These are phyloP conservation scores for Ceyx melanurus DNA, from an alignment of 2,113 vertebrate genomes.

Conservation along the genomic window DNA sequence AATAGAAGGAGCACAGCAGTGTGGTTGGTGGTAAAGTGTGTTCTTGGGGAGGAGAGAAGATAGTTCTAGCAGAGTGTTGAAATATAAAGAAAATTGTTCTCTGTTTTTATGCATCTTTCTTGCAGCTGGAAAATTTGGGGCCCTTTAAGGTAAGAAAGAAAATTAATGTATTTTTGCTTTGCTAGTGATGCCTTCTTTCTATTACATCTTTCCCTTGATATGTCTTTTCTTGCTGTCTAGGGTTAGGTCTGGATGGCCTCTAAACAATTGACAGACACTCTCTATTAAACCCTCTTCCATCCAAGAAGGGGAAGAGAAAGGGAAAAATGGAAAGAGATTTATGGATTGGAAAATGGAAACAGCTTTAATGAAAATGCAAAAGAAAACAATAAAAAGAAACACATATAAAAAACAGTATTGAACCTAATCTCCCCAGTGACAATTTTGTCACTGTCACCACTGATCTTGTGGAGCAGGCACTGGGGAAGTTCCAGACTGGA, in stretches of 20 bases:
- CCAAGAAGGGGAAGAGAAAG: too few relatives aligned
- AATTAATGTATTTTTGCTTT: background rate
- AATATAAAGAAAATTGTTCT: background rate
- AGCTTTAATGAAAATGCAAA: too few relatives aligned
- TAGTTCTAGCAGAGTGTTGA: background rate
- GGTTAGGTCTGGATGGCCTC: too few relatives aligned
- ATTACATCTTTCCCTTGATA: background rate
- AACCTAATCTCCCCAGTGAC: too few relatives aligned
- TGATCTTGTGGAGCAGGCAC: background rate
- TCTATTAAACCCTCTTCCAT: too few relatives aligned
- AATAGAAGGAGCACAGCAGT: background rate
- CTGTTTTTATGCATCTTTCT: background rate
- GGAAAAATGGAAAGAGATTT: too few relatives aligned
- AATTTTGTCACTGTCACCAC: too few relatives aligned
- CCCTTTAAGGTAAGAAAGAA: background rate
- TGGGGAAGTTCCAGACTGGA: background rate
- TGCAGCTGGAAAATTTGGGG: background rate
- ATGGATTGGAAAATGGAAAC: too few relatives aligned
- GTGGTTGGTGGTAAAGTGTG: background rate
- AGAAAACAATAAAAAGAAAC: too few relatives aligned
- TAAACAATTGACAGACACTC: too few relatives aligned
- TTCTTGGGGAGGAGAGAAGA: background rate
- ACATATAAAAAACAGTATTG: too few relatives aligned
- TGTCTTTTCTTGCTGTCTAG: background rate
- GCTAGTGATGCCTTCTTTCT: background rate